phyloP scores from a whole-genome alignment of 1,140 invertebrate genomes.

The Linepithema humile region DNA sequence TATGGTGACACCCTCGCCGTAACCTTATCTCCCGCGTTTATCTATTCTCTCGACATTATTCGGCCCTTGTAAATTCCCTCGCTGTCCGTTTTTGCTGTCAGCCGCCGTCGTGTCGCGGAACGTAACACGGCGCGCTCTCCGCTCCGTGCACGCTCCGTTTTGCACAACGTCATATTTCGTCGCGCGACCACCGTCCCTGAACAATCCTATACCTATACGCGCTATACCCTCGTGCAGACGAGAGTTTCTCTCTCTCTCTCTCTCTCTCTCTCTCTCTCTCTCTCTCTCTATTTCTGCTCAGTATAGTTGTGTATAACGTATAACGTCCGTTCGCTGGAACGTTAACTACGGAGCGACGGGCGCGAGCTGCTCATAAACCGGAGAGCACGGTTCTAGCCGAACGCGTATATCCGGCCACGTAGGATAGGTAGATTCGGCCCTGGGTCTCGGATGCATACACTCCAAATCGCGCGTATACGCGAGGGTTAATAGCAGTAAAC shows the following conservation, averaged over 20 bases:
- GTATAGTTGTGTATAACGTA: constrained; percentile 22
- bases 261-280: not conserved
- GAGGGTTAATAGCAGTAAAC: constrained; percentile 26
- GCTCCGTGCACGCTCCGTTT: not conserved
- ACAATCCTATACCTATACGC: not conserved
- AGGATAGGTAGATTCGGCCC: not conserved
- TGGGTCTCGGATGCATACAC: not conserved
- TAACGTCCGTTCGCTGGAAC: constrained; percentile 28
- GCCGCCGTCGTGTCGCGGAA: not conserved
- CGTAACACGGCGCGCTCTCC: not conserved
- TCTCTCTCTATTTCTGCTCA: constrained; percentile 11
- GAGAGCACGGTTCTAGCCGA: not conserved
- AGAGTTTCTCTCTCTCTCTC: not conserved
- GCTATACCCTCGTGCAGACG: not conserved
- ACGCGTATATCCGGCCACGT: not conserved
- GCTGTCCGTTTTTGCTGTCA: constrained; percentile 23
- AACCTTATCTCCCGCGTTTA: constrained; percentile 37
- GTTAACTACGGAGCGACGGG: constrained; percentile 40
- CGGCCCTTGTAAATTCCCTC: constrained; percentile 29
- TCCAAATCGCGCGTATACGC: constrained; percentile 1
- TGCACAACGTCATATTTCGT: constrained; percentile 45
- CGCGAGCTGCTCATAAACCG: constrained; percentile 42
- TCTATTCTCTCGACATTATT: constrained; percentile 38
- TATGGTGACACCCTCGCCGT: not conserved
- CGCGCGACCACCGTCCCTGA: not conserved